phyloP scores from a whole-genome alignment of 2,888 invertebrate species.

The Leucophenga maculata region DNA sequence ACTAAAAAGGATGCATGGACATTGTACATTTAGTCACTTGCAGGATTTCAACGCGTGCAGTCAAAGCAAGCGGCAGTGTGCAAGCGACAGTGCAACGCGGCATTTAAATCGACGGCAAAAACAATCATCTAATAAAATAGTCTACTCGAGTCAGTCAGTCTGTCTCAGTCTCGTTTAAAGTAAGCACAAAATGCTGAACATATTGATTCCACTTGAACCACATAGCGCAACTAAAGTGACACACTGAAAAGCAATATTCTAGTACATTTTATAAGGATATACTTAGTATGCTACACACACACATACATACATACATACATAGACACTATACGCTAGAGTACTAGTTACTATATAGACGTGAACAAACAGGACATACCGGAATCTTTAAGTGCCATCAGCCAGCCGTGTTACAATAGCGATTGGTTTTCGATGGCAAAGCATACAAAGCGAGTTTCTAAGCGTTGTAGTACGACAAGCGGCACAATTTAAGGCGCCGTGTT shows the following conservation, averaged over 20 bases:
- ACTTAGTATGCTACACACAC: not conserved
- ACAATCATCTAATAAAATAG: not conserved
- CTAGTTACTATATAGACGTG: too few species aligned
- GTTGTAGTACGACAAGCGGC: too few species aligned
- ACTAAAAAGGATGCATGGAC: not conserved
- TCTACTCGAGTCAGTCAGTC: not conserved
- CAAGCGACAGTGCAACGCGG: not conserved
- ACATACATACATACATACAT: not conserved
- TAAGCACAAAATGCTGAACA: not conserved
- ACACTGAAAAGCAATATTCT: not conserved
- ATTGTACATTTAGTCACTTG: conserved; percentile 17
- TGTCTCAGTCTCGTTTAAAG: too few species aligned
- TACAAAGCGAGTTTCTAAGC: not conserved
- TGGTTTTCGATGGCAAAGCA: not conserved
- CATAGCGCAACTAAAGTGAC: not conserved
- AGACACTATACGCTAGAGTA: too few species aligned
- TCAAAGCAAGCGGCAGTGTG: not conserved
- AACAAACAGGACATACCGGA: not conserved
- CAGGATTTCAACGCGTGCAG: conserved; percentile 22
- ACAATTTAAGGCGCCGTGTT: conserved; percentile 8
- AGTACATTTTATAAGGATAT: too few species aligned
- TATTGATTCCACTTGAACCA: conserved; percentile 1
- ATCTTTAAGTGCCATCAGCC: conserved; percentile 13
- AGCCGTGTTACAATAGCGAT: conserved; percentile 1
- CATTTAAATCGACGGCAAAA: not conserved